Evolutionary conservation across 1,140 invertebrate species (phyloP), one percentile per base, ranked within the genome.

Genomic region (Macrobrachium nipponense): DNA sequence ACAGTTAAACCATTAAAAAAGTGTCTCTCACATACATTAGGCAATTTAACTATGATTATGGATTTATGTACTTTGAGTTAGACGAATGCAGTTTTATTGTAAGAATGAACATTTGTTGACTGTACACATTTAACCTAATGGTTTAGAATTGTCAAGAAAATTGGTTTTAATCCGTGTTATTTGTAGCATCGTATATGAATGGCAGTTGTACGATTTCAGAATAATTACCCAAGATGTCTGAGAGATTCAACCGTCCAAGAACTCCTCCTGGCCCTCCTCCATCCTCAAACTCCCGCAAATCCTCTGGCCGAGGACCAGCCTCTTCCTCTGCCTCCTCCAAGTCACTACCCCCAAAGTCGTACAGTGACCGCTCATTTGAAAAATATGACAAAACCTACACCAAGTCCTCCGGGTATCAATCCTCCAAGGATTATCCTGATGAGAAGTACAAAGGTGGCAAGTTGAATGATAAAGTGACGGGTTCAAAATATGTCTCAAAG

Each of bases 261-360:
- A 86, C 84, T 15, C 84, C 84, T n/a, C 84, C 84, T 17, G 84
- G 84, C n/a, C 77, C 84, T 18, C 84, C 84, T 18, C 84, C 84
- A n/a, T 51, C 62, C 23, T 66, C 64, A 44, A 70, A 78, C 36
- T 60, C 84, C 59, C 84, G 84, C 17, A 86, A 80, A 51, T 20
- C 68, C 20, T 86, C 77, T 36, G 60, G 44, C 23, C 77, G 84
- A 10, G 68, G 68, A 36, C 43, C 78, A 14, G 51, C 77, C 61
- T 17, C 84, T 18, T 79, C 77, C 11, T 18, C 84, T 43, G n/a
- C 79, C 44, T 51, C 70, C 20, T 86, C 83, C 77, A 73, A 70
- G n/a, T 61, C 84, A 44, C 51, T 36, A 12, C 51, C 77, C 66
- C 23, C 82, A 11, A 85, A 78, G 51, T 72, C 75, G 12, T 79